Percentiles rank a stretch among this genome's conserved stretches.
These are phyloP conservation scores for Vandiemenella viatica DNA, from an alignment of 2,888 invertebrate genomes.

Conservation along the genomic window DNA sequence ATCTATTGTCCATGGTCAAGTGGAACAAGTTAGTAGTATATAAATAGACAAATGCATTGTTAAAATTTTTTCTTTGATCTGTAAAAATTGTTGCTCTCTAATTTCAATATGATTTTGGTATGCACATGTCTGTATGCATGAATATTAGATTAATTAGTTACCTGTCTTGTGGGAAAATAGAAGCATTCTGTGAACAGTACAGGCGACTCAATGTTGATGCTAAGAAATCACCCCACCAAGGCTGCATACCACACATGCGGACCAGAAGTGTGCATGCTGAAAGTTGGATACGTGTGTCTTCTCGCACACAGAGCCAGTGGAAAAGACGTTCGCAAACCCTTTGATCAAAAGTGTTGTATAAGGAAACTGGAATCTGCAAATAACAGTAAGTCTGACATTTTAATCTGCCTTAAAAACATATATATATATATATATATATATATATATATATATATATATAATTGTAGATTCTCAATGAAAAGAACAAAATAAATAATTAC, in stretches of 20 bases:
- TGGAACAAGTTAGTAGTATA: too few species aligned
- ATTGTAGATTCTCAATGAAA: not conserved
- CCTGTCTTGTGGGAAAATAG: conserved; percentile 77
- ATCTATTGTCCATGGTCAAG: too few species aligned
- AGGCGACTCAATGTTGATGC: conserved; percentile 64
- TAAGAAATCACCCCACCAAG: conserved; percentile 86
- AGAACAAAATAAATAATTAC: conserved; percentile 18
- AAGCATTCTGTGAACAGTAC: conserved; percentile 62
- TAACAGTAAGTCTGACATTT: not conserved
- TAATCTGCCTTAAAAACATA: not conserved
- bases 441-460: not conserved
- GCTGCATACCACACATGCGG: conserved; percentile 54
- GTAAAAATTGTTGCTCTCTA: too few species aligned
- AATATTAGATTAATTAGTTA: too few species aligned
- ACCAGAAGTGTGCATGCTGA: conserved; percentile 64
- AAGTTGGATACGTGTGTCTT: conserved; percentile 63
- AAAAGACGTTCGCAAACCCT: conserved; percentile 46
- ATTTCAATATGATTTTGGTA: too few species aligned
- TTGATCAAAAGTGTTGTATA: conserved; percentile 30
- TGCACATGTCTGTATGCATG: too few species aligned
- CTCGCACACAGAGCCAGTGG: conserved; percentile 57
- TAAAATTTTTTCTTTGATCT: too few species aligned
- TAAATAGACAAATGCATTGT: too few species aligned
- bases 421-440: not conserved
- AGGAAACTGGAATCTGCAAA: conserved; percentile 18